Conservation (phyloP, 2,797 vertebrate species). For the Gouania willdenowi region DNA sequence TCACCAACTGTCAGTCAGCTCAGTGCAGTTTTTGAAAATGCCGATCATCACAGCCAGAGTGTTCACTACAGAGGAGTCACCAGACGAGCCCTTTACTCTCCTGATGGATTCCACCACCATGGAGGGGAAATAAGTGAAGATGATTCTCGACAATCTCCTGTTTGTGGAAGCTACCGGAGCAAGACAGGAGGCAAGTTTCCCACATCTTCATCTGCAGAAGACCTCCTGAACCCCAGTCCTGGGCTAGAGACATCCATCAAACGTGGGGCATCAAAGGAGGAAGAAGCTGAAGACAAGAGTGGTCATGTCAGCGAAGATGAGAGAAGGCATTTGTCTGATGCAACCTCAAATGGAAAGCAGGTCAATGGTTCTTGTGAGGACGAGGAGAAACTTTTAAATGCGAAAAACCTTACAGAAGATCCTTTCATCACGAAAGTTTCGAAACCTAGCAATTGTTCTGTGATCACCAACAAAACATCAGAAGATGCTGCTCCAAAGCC, state of each 20-base stretch:
- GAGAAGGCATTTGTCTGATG: conserved; percentile 11
- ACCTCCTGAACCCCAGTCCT: conserved; percentile 70
- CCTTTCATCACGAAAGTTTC: conserved; percentile 35
- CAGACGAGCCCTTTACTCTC: conserved; percentile 79
- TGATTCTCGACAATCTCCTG: conserved; percentile 74
- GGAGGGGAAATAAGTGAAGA: conserved; percentile 78
- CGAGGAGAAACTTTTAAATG: conserved; percentile 48
- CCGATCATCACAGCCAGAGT: conserved; percentile 73
- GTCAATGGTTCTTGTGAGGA: conserved; percentile 64
- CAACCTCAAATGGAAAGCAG: conserved; percentile 41
- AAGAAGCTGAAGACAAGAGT: conserved; percentile 47
- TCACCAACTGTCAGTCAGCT: conserved; percentile 97
- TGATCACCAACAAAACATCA: conserved; percentile 24
- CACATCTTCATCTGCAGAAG: conserved; percentile 71
- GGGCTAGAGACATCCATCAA: conserved; percentile 40
- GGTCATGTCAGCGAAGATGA: conserved; percentile 2
- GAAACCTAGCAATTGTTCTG: conserved; percentile 35
- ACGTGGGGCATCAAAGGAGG: conserved; percentile 17
- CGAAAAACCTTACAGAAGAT: conserved; percentile 32
- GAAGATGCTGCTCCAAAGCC: conserved; percentile 38
- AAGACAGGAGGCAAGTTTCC: conserved; percentile 66
- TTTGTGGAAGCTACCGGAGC: conserved; percentile 47
- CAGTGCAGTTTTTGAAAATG: conserved; percentile 92
- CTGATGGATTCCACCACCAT: conserved; percentile 66
- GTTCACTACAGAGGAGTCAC: conserved; percentile 65